Evolutionary conservation across 2,888 invertebrate species (phyloP).

Genomic region (Himalopsyche japonica): DNA sequence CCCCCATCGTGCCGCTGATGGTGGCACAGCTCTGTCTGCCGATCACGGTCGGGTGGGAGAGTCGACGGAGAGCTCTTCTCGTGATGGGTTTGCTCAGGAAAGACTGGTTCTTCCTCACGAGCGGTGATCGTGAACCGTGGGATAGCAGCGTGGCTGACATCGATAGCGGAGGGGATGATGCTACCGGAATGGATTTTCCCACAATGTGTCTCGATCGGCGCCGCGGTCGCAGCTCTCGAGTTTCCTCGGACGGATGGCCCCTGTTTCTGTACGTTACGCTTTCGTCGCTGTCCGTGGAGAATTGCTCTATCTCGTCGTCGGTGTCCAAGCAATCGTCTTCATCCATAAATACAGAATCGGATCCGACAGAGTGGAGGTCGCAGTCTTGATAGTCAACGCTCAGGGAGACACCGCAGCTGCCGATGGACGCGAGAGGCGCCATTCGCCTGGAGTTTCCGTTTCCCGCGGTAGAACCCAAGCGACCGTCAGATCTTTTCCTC

Average conservation of each 20-base stretch:
- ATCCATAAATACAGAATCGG: slow-evolving; percentile 81
- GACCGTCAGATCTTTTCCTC: slow-evolving; percentile 35
- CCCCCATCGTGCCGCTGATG: slow-evolving; percentile 37
- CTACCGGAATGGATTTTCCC: slow-evolving; percentile 47
- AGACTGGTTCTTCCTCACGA: slow-evolving; percentile 43
- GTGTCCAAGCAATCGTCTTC: slow-evolving; percentile 68
- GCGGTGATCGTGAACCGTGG: slow-evolving; percentile 30
- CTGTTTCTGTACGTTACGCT: slow-evolving; percentile 42
- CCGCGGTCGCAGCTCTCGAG: slow-evolving; percentile 35
- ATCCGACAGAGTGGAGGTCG: slow-evolving; percentile 71
- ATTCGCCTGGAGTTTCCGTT: slow-evolving; percentile 55
- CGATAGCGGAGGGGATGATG: slow-evolving; percentile 42
- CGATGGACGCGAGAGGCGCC: slow-evolving; percentile 80
- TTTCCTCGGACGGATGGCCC: slow-evolving; percentile 36
- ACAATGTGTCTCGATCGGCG: slow-evolving; percentile 39
- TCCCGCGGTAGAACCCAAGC: slow-evolving; percentile 35
- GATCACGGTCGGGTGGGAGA: slow-evolving; percentile 38
- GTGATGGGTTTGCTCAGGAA: slow-evolving; percentile 53
- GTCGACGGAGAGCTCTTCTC: slow-evolving; percentile 47
- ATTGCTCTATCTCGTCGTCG: slow-evolving; percentile 82
- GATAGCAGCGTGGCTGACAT: slow-evolving; percentile 20
- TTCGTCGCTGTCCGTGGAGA: slow-evolving; percentile 81
- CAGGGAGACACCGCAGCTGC: slow-evolving; percentile 73
- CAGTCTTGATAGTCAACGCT: slow-evolving; percentile 69
- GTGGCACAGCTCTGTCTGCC: slow-evolving; percentile 35